Evolutionary conservation across 2,113 vertebrate species (phyloP), one percentile per base, ranked within the genome.

Genomic region (Rhinolophus ferrumequinum): DNA sequence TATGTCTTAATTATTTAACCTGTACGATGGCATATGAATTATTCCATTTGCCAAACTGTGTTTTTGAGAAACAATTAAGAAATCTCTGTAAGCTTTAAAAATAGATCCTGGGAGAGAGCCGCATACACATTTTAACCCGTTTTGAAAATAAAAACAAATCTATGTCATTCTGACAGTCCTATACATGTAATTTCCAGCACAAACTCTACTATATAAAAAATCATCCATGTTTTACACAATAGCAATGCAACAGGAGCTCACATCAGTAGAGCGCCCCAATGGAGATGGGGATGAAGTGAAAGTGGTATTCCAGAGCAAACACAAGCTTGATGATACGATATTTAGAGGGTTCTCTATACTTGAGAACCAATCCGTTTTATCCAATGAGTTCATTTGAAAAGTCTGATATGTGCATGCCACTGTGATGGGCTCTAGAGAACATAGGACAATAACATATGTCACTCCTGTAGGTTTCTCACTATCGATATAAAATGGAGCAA

Each of bases 391-490:
- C 3, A 11, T 30, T 12, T 58, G 75, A 67, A 38, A 79, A 38
- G 21, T 66, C 16, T 28, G 2, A 26, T 33, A 26, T 4, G 24
- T 28, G 5, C 2, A 2, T 22, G 8, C 6, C 8, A 41, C 7
- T 26, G 1, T 21, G 28, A 15, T 24, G 21, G 21, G 19, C 3
- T 69, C 7, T n/a, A 70, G 58, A 64, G 16, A 56, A 85, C 12
- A 44, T 3, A 6, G 24, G 47, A 13, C 1, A 18, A 6, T 47
- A 24, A 47, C 77, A 41, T 58, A 52, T 2, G 2, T 3, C 33
- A 66, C 60, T 47, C 44, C 11, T 44, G 3, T 35, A 26, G 52
- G 72, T 56, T 62, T 47, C 28, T 8, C 44, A 44, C 10, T n/a
- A 14, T 64, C 1, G 2, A 64, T 26, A 35, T 5, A 35, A 28